Evolutionary conservation across 2,888 invertebrate genomes (phyloP).

Genomic region (Rhorus exstirpatorius): DNA sequence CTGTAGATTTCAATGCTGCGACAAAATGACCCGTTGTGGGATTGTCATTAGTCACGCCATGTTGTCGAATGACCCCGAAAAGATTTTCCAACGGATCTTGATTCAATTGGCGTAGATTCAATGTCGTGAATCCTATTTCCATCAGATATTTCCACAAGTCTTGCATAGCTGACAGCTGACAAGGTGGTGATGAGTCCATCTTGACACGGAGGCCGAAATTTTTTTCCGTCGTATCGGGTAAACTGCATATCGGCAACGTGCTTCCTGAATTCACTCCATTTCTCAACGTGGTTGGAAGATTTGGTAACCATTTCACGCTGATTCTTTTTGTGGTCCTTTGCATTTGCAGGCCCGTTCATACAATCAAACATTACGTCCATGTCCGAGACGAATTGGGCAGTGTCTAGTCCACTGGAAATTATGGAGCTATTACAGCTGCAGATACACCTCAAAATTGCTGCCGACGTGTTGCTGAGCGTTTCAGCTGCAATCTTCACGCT

Average conservation of each 20-base stretch:
- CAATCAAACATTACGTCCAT: constrained; percentile 44
- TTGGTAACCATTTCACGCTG: neutral
- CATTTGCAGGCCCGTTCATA: constrained; percentile 40
- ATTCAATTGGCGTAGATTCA: constrained; percentile 23
- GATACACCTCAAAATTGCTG: neutral
- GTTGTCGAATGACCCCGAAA: constrained; percentile 30
- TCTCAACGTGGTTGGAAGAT: too few species aligned
- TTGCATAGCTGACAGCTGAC: constrained; percentile 17
- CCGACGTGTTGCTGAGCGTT: constrained; percentile 19
- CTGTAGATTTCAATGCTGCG: constrained; percentile 3
- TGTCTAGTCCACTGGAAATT: constrained; percentile 16
- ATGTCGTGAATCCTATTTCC: neutral
- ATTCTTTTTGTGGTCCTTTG: neutral
- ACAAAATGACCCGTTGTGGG: constrained; percentile 2
- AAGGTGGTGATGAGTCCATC: constrained; percentile 16
- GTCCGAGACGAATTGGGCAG: constrained; percentile 1
- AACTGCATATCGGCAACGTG: too few species aligned
- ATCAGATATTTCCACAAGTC: constrained; percentile 23
- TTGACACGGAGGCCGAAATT: constrained; percentile 32
- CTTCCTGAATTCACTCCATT: too few species aligned
- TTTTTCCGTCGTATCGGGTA: neutral
- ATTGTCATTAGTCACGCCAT: constrained; percentile 6
- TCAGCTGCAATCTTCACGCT: constrained; percentile 41
- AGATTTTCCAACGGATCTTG: constrained; percentile 36
- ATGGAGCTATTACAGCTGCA: too few species aligned